phyloP scores from a whole-genome alignment of 2,797 vertebrate genomes.

The Sternotherus odoratus region DNA sequence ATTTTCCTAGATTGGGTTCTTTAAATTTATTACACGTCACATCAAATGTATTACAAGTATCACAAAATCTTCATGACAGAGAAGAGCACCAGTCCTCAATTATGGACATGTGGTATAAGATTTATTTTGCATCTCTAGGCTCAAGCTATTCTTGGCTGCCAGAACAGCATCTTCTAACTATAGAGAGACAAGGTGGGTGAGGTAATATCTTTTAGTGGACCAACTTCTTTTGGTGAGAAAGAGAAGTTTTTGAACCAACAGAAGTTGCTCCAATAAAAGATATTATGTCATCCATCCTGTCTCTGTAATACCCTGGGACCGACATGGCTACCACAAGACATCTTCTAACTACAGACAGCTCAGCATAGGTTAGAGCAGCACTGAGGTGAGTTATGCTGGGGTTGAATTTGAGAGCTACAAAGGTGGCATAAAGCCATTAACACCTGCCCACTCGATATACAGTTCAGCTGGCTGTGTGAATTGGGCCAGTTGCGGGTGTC shows the following conservation, averaged over 20 bases:
- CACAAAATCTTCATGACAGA: not conserved
- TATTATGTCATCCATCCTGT: not conserved
- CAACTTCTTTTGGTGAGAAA: not conserved
- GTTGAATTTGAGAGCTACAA: not conserved
- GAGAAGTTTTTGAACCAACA: not conserved
- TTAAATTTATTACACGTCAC: not conserved
- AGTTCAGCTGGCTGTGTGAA: not conserved
- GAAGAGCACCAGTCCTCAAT: not conserved
- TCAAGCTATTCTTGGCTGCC: not conserved
- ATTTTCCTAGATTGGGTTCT: not conserved
- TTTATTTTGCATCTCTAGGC: not conserved
- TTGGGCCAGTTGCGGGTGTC: not conserved
- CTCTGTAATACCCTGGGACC: not conserved
- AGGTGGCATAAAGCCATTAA: rapidly evolving
- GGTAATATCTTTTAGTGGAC: not conserved
- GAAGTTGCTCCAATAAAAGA: not conserved
- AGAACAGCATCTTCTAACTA: not conserved
- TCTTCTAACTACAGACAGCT: not conserved
- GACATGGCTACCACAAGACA: not conserved
- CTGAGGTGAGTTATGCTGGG: not conserved
- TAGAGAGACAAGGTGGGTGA: not conserved
- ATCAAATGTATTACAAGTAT: not conserved
- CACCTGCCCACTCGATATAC: rapidly evolving
- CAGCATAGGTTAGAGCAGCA: not conserved
- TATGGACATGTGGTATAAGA: not conserved